Percentiles rank a stretch among this genome's conserved stretches.
Evolutionary conservation across 2,113 vertebrate genomes (phyloP).

Genomic region (Rhinopomastus cyanomelas): DNA sequence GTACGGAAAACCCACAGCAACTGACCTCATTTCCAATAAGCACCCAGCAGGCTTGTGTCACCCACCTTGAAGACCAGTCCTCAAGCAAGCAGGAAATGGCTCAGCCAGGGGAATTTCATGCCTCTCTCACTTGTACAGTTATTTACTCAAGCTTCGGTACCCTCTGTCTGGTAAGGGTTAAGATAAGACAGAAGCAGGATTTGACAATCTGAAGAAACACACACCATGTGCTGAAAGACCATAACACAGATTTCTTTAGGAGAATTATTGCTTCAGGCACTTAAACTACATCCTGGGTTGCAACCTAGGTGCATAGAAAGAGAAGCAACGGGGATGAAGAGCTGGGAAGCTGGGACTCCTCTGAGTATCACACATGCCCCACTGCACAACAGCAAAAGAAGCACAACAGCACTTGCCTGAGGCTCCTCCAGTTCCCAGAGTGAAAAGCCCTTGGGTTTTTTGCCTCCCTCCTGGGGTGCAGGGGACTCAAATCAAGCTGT

Average conservation of each 20-base stretch:
- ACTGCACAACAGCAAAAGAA: neutral
- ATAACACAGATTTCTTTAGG: neutral
- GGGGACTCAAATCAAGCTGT: neutral
- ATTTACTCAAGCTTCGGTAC: neutral
- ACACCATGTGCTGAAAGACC: neutral
- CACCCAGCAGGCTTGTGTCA: neutral
- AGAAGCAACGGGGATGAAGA: neutral
- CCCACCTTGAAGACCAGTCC: neutral
- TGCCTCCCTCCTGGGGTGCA: neutral
- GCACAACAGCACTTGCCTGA: neutral
- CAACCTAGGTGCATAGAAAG: neutral
- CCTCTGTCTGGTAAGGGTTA: neutral
- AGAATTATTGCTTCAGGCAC: neutral
- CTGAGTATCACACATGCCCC: neutral
- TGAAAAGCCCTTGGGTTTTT: neutral
- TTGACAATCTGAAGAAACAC: neutral
- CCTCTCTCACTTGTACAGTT: neutral
- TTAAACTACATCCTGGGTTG: neutral
- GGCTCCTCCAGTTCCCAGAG: neutral
- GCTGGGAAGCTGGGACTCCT: neutral
- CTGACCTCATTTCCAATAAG: neutral
- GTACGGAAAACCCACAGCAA: neutral
- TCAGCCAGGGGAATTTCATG: neutral
- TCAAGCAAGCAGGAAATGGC: neutral
- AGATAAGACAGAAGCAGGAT: neutral